These are phyloP conservation scores for Xestoiulus laeticollis DNA, from an alignment of 2,888 invertebrate genomes.

Conservation along the genomic window DNA sequence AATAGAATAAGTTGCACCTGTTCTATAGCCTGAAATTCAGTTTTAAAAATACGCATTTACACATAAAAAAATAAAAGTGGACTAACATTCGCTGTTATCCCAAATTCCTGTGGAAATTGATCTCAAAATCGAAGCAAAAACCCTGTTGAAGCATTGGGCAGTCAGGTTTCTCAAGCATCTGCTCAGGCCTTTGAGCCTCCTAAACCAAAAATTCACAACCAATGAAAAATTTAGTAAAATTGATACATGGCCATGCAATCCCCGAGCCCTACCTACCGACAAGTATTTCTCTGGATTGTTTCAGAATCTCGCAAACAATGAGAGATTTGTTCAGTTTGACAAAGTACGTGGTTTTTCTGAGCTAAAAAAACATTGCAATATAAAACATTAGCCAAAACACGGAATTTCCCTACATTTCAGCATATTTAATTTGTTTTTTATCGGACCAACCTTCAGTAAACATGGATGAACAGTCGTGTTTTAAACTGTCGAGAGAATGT, in stretches of 20 bases:
- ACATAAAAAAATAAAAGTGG: not conserved
- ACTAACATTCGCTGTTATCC: not conserved
- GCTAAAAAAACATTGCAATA: not conserved
- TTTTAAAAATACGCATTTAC: no score
- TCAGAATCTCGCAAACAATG: not conserved
- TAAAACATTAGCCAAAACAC: not conserved
- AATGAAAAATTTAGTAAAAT: not conserved
- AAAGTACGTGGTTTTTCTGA: not conserved
- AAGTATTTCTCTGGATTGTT: not conserved
- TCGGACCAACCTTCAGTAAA: not conserved
- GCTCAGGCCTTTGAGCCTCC: not conserved
- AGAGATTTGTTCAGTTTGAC: not conserved
- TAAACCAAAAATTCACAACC: not conserved
- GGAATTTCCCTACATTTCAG: not conserved
- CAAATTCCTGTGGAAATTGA: not conserved
- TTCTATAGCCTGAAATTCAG: no score
- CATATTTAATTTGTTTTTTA: not conserved
- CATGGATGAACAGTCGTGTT: not conserved
- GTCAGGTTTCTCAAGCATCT: not conserved
- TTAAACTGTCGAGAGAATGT: not conserved
- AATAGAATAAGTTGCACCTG: no score
- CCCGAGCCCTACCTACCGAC: not conserved
- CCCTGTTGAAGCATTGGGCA: not conserved
- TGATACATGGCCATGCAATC: not conserved
- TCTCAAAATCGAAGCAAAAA: not conserved